These are phyloP conservation scores for Iguana delicatissima DNA, from an alignment of 2,797 vertebrate genomes.

Conservation along the genomic window DNA sequence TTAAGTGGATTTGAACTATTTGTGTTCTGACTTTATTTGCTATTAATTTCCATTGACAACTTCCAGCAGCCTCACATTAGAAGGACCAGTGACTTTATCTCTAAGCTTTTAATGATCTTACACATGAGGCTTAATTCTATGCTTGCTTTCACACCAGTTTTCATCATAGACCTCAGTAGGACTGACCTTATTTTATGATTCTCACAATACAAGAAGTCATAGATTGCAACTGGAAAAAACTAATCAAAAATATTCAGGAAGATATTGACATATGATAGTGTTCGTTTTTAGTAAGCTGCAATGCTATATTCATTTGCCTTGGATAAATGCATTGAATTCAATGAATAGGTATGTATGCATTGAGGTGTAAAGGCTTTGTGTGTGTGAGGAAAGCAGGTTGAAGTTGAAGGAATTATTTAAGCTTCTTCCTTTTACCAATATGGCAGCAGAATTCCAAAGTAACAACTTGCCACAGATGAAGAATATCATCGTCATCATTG, in stretches of 20 bases:
- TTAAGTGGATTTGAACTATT: constrained; percentile 41
- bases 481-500: not conserved
- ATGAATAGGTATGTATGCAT: no score
- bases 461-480: not conserved
- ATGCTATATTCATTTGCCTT: no score
- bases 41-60: constrained; percentile 30
- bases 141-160: constrained; percentile 23
- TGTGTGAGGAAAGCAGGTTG: no score
- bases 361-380: no score
- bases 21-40: constrained; percentile 22
- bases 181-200: constrained; percentile 9
- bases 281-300: not conserved
- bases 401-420: no score
- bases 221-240: not conserved
- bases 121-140: constrained; percentile 5
- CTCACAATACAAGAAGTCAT: not conserved
- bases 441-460: no score
- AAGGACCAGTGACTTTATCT: constrained; percentile 12
- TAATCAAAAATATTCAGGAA: not conserved
- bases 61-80: constrained; percentile 4
- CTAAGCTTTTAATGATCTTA: constrained; percentile 36
- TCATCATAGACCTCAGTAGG: constrained; percentile 1
- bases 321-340: no score
- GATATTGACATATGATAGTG: not conserved
- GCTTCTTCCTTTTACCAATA: no score